Conservation (phyloP, 2,113 vertebrate genomes). For the Macquaria ambigua region DNA sequence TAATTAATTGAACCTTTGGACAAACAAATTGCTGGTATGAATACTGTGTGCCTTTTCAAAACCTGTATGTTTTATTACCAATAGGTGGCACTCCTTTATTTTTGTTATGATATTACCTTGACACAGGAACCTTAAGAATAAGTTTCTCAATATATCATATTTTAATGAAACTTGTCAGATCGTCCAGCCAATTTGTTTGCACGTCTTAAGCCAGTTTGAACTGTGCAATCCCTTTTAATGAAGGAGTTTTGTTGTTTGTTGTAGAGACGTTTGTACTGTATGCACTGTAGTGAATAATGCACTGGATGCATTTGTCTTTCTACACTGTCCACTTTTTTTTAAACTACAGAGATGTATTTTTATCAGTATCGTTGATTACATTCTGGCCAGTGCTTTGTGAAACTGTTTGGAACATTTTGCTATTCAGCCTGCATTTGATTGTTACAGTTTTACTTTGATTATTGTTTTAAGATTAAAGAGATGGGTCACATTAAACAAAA, state of each 20-base stretch:
- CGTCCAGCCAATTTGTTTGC: conserved; percentile 1
- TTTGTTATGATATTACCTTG: neutral
- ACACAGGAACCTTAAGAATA: neutral
- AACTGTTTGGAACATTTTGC: conserved; percentile 3
- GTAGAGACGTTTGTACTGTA: conserved; percentile 34
- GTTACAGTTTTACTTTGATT: neutral
- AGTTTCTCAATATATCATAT: neutral
- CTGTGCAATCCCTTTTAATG: conserved; percentile 56
- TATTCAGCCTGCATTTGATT: neutral
- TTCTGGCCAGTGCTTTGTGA: conserved; percentile 48
- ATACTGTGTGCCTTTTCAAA: conserved; percentile 30
- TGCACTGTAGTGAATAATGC: conserved; percentile 70
- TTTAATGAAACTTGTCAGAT: neutral
- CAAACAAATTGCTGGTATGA: conserved; percentile 6
- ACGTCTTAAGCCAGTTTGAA: conserved; percentile 39
- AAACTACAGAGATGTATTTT: conserved; percentile 2
- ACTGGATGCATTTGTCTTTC: conserved; percentile 76
- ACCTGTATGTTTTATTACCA: conserved; percentile 51
- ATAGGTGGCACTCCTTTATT: conserved; percentile 45
- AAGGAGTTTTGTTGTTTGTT: conserved; percentile 19
- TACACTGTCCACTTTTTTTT: conserved; percentile 49
- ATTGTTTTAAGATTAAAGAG: neutral
- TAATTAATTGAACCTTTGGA: neutral
- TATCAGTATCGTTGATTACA: neutral
- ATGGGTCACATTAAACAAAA: conserved; percentile 1